phyloP scores from a whole-genome alignment of 64 coral and sea anemone species.

The Porites australiensis region DNA sequence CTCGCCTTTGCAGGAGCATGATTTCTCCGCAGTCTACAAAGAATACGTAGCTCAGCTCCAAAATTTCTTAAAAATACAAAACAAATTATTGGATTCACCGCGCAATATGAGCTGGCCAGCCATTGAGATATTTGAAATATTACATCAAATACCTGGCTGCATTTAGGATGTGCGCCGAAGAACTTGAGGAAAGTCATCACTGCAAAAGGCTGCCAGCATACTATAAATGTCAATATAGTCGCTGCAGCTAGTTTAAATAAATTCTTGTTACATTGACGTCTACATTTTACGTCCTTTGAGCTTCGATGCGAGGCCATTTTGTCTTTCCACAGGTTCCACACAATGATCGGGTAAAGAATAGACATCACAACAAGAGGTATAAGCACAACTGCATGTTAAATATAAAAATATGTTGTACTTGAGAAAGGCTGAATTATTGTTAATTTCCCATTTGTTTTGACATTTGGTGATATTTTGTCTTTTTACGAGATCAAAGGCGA shows the following conservation, averaged over 20 bases:
- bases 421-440: neutral
- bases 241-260: slow-evolving; percentile 33
- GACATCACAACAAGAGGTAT: slow-evolving; percentile 7
- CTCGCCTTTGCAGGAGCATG: too few species aligned
- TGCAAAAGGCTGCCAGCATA: slow-evolving; percentile 31
- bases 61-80: slow-evolving; percentile 2
- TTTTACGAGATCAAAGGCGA: neutral
- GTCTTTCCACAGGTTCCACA: neutral
- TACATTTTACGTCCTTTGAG: neutral
- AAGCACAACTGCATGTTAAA: neutral
- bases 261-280: neutral
- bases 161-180: neutral
- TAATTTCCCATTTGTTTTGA: neutral
- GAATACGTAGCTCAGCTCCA: neutral
- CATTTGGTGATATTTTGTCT: neutral
- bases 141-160: neutral
- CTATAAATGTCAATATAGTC: neutral
- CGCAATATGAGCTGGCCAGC: neutral
- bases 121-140: neutral
- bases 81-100: neutral
- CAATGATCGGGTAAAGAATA: neutral
- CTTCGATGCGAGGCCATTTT: slow-evolving; percentile 26
- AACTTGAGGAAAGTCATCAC: neutral
- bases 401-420: slow-evolving; percentile 3
- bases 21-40: neutral